A percentile compares a stretch with the other conserved stretches of the same genome.
These are phyloP conservation scores for Plagiodera versicolora DNA, from an alignment of 2,888 invertebrate species.

Conservation along the genomic window DNA sequence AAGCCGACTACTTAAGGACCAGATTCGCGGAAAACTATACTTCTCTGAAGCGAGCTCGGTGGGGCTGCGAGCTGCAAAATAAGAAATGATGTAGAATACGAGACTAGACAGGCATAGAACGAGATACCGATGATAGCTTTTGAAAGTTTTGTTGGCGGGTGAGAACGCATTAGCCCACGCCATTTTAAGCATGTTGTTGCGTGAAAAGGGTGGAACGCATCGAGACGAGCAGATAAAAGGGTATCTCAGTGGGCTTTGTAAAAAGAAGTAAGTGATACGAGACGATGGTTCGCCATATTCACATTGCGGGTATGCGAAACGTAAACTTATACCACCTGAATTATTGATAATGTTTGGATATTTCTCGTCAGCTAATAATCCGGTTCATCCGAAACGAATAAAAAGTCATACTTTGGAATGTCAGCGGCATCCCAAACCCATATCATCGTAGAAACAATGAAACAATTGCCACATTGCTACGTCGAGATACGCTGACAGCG, in stretches of 20 bases:
- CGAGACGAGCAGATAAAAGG: slow-evolving; percentile 36
- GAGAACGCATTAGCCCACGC: slow-evolving; percentile 38
- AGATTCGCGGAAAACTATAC: slow-evolving; percentile 19
- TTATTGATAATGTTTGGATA: no score
- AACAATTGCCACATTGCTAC: not conserved
- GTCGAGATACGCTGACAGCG: not conserved
- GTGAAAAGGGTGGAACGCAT: slow-evolving; percentile 36
- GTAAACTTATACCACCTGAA: not conserved
- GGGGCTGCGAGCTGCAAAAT: slow-evolving; percentile 23
- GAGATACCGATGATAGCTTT: slow-evolving; percentile 38
- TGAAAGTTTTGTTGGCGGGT: slow-evolving; percentile 41
- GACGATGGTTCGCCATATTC: not conserved
- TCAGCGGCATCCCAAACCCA: not conserved
- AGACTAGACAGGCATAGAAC: slow-evolving; percentile 36
- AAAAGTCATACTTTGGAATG: not conserved
- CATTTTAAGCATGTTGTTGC: slow-evolving; percentile 36
- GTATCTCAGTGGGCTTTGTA: slow-evolving; percentile 23
- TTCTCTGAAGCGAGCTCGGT: slow-evolving; percentile 14
- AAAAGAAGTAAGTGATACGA: not conserved
- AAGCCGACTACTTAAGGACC: slow-evolving; percentile 19
- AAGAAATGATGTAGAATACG: slow-evolving; percentile 39
- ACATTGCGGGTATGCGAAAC: not conserved
- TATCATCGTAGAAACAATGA: not conserved
- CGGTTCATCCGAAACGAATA: not conserved
- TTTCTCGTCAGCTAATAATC: not conserved